Evolutionary conservation across 2,888 invertebrate species (phyloP), one percentile per base, ranked within the genome.

Genomic region (Alcis repandata): DNA sequence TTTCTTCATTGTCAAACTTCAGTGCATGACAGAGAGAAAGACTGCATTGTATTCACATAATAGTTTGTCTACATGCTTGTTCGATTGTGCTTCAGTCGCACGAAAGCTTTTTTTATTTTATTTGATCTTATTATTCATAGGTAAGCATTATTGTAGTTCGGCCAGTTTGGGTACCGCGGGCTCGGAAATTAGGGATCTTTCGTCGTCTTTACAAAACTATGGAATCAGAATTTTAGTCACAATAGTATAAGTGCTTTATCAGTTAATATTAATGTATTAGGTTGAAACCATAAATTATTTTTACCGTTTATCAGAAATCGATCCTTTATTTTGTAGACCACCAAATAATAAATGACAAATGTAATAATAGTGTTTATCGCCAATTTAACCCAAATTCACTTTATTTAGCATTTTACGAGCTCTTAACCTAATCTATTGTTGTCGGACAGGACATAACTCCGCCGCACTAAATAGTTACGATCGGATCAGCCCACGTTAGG

Each of bases 51-150:
- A 82, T 87, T 81, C 82, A 83, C 84, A 92, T 90, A 91, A 91
- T 89, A 79, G 87, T 87, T 82, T 90, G 89, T 89, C 89, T 89
- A 87, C 90, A 90, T 86, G 87, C 87, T 83, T 83, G 83, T 83
- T 83, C 86, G 87, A 91, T 89, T 91, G 89, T 90, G 87, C 85
- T 84, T 79, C 77, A 83, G 79, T 77, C 84, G 81, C 81, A 78
- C 80, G 79, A 76, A 82, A 77, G 76, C 79, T 83, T 87, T 88
- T 87, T 86, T 84, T 77, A 71, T 78, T 83, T 82, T 80, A 81
- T 86, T 86, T 82, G 84, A 84, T 88, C 87, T 89, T 90, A 91
- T 91, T 91, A 92, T 92, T 90, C 92, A 91, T 90, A 88, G 90
- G 89, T 84, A 85, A 85, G 87, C 83, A 87, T 89, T 89, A 89